Conservation (phyloP, 2,113 vertebrate species). For the Lanius ludovicianus region DNA sequence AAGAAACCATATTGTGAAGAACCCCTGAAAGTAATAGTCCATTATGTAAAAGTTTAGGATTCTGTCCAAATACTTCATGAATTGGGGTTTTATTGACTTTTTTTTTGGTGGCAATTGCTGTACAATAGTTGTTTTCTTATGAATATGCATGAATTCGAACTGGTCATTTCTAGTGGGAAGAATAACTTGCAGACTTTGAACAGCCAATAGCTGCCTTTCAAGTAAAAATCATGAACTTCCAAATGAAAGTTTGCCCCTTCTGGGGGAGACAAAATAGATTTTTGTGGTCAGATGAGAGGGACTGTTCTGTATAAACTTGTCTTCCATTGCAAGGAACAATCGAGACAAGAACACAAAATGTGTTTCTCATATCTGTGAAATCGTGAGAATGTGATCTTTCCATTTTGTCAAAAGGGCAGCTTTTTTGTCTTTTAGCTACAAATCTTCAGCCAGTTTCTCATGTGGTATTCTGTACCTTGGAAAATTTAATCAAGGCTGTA, state of each 20-base stretch:
- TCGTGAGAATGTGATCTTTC: constrained; percentile 18
- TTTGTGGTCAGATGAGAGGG: neutral
- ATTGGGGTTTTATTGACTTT: neutral
- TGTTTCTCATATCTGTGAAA: constrained; percentile 42
- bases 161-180: neutral
- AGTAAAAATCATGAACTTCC: neutral
- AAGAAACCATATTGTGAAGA: neutral
- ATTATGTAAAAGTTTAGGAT: neutral
- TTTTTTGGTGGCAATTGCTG: neutral
- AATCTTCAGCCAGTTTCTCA: neutral
- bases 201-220: neutral
- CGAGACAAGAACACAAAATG: neutral
- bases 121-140: neutral
- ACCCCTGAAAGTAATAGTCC: neutral
- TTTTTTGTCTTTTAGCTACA: neutral
- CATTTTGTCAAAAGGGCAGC: neutral
- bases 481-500: constrained; percentile 9
- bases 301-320: neutral
- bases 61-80: neutral
- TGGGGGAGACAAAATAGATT: neutral
- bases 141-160: neutral
- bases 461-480: neutral
- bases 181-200: neutral
- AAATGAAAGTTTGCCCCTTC: neutral
- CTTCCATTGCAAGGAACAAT: neutral